Base-by-base conservation (phyloP, 2,113 vertebrate species). In the Columba livia region DNA sequence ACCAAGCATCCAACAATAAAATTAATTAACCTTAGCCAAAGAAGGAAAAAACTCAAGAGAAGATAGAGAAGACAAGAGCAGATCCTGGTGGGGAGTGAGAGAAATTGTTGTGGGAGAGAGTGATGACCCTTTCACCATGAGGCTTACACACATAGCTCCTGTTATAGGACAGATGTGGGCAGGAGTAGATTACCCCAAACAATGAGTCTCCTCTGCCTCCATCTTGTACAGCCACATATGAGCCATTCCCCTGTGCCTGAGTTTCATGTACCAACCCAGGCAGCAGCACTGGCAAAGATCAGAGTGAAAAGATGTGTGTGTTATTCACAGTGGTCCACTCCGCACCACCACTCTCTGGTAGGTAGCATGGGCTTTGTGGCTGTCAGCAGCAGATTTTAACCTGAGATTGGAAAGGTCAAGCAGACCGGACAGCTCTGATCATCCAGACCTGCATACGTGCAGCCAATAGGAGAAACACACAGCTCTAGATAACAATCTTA, bases 251-350 rank as follows among this genome's bases (percentile, higher is more conserved):
- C 12, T 53, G 34, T 24, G 14, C 13, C 80, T 47, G 32, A 47
- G 36, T 64, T 73, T 40, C 11, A 58, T 9, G 17, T 48, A 42
- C 57, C 50, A 64, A 26, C 17, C 11, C 36, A 79, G 13, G 14
- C 31, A 82, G 32, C 29, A 82, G 34, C 31, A 60, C 1, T 36
- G 32, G 15, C 51, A 83, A 86, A 80, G 65, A 32, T 0, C 26
- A 64, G 1, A 71, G 19, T 51, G 13, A 79, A 71, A 77, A 64
- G 28, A 5, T 0, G 0, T 3, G 10, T 47, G 25, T 51, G 14
- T 15, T 58, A 29, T 31, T 89, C 32, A 54, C 48, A 64, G 28
- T 34, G 42, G 38, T 79, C 29, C 34, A 29, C 80, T 78, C 51
- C 51, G 51, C 36, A 48, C 34, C 78, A 42, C 17, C 31, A 15